Evolutionary conservation across 2,888 invertebrate genomes (phyloP), one percentile per base, ranked within the genome.

Genomic region (Labia minor): DNA sequence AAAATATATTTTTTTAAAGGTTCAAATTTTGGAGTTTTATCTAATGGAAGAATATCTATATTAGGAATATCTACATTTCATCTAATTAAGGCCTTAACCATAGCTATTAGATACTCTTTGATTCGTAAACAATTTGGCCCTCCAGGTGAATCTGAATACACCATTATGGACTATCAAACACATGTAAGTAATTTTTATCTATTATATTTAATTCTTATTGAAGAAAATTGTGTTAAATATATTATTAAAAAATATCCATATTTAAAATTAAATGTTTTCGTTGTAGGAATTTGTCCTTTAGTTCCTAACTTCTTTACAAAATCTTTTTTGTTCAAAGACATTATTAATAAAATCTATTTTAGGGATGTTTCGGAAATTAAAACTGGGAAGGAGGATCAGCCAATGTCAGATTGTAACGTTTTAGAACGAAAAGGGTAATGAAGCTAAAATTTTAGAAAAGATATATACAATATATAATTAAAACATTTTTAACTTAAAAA

Each of bases 21-120:
- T 0, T 89, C 90, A 0, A 90, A 91, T 0, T 79, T 94, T 61
- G 94, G 93, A 73, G 90, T 90, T 71, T 81, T 95, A 71, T 94
- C 94, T 0, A 87, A 89, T 65, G 95, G 93, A 71, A 83, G 89
- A 66, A 83, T 91, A 65, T 88, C 87, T 8, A 90, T 92, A 68
- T 87, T 84, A 72, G 76, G 77, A 71, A 81, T 83, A 74, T 78
- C 78, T 61, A 74, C 77, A 1, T 74, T 77, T 62, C 86, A 87
- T 67, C 80, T 92, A 65, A 83, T 86, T n/a, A 83, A 86, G 71
- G 88, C 86, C 11, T 79, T 90, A 1, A 80, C 87, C 1, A 90
- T 92, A 70, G 90, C 90, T 0, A 79, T 91, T 1, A 80, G 93
- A 61, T 93, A 93, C 78, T 89, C 90, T 4, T 90, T 88, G 10